Percentiles rank a stretch among this genome's conserved stretches.
phyloP scores from a whole-genome alignment of 2,888 invertebrate genomes.

The Drosophila seclusa region DNA sequence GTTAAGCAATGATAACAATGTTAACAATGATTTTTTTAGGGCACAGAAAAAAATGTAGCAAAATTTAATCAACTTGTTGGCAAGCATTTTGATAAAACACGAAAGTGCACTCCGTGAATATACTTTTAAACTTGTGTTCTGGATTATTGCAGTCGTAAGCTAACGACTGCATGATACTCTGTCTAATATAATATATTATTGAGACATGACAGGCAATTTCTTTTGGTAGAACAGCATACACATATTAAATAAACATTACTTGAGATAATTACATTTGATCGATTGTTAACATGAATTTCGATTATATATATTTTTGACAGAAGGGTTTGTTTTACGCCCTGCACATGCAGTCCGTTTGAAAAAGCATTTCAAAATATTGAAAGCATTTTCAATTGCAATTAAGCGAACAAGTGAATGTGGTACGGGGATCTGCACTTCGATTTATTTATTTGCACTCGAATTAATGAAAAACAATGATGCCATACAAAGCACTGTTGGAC shows the following conservation, averaged over 20 bases:
- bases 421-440: not conserved
- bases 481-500: not conserved
- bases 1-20: slow-evolving; percentile 1
- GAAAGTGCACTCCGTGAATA: slow-evolving; percentile 13
- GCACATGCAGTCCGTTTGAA: not conserved
- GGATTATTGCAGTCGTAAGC: not conserved
- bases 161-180: not conserved
- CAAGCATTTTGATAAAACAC: slow-evolving; percentile 17
- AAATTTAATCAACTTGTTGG: slow-evolving; percentile 11
- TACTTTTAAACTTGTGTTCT: slow-evolving; percentile 1
- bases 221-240: not conserved
- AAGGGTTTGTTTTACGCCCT: not conserved
- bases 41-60: not conserved
- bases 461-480: slow-evolving; percentile 24
- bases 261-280: slow-evolving; percentile 7
- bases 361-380: slow-evolving; percentile 28
- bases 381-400: slow-evolving; percentile 28
- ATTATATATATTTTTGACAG: slow-evolving; percentile 33
- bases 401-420: slow-evolving; percentile 3
- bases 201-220: not conserved
- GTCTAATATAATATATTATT: not conserved
- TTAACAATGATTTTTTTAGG: not conserved
- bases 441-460: slow-evolving; percentile 33
- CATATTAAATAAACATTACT: slow-evolving; percentile 10
- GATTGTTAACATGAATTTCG: slow-evolving; percentile 9